phyloP scores from a whole-genome alignment of 2,113 vertebrate species.

The Ceuthmochares aereus region DNA sequence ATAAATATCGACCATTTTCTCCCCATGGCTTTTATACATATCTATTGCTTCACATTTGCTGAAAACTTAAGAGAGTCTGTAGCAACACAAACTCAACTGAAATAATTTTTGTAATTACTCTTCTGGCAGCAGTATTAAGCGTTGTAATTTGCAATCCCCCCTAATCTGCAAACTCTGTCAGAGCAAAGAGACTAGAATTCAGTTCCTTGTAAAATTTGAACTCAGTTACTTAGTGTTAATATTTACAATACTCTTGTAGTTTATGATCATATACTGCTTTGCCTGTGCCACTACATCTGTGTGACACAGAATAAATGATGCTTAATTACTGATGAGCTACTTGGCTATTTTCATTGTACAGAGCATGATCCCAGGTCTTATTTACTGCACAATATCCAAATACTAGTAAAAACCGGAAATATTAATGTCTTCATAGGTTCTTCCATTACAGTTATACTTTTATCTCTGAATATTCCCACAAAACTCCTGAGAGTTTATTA shows the following conservation, averaged over 20 bases:
- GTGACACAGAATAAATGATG: background rate
- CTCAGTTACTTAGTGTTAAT: background rate
- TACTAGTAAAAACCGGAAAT: background rate
- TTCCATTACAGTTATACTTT: background rate
- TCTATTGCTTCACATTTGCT: background rate
- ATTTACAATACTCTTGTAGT: background rate
- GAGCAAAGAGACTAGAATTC: background rate
- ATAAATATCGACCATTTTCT: background rate
- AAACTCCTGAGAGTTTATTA: background rate
- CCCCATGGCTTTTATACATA: background rate
- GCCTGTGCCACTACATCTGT: background rate
- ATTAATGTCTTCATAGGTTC: background rate
- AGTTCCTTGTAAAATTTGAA: background rate
- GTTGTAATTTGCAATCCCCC: background rate
- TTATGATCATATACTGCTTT: background rate
- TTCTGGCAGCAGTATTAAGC: background rate
- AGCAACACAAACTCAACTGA: background rate
- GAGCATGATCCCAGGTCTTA: background rate
- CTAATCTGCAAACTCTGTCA: background rate
- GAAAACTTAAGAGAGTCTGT: rapidly evolving
- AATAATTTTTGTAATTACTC: background rate
- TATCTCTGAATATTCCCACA: background rate
- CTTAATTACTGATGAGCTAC: background rate
- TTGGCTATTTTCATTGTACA: background rate
- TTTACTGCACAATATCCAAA: background rate